phyloP scores from a whole-genome alignment of 2,113 vertebrate species.

The Orientallactaga bullata region DNA sequence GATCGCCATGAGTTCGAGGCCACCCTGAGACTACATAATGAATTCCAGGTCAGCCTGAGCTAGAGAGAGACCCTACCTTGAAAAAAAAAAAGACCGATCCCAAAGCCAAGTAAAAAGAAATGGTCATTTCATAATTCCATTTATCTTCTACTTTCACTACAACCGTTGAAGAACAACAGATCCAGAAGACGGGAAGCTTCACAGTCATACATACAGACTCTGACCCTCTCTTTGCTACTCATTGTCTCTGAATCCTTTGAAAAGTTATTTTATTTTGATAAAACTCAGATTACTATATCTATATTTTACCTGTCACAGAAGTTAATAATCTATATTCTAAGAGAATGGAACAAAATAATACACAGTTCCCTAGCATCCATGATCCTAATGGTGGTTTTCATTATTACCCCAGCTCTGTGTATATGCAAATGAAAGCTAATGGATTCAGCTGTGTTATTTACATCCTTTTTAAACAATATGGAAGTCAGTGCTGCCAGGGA shows the following conservation, averaged over 20 bases:
- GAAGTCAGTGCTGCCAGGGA: slow-evolving; percentile 3
- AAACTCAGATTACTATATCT: not conserved
- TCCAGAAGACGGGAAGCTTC: not conserved
- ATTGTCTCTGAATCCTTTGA: slow-evolving; percentile 5
- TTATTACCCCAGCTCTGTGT: slow-evolving; percentile 38
- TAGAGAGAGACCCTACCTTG: no score
- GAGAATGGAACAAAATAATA: slow-evolving; percentile 5
- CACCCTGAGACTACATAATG: no score
- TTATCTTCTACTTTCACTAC: slow-evolving; percentile 1
- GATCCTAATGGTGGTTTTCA: not conserved
- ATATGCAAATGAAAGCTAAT: slow-evolving; percentile 68
- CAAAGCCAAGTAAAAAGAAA: not conserved
- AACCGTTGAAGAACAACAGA: not conserved
- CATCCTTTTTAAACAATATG: slow-evolving; percentile 68
- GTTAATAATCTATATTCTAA: slow-evolving; percentile 14
- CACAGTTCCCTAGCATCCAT: slow-evolving; percentile 14
- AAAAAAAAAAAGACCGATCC: not conserved
- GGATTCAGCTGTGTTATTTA: slow-evolving; percentile 50
- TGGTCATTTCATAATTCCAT: not conserved
- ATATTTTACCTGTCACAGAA: not conserved
- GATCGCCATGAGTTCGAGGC: no score
- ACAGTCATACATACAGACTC: not conserved
- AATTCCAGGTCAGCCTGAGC: no score
- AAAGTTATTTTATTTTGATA: slow-evolving; percentile 9
- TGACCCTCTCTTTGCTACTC: not conserved